These are phyloP conservation scores for Scrobipalpa atriplicella DNA, from an alignment of 2,888 invertebrate genomes.

Conservation along the genomic window DNA sequence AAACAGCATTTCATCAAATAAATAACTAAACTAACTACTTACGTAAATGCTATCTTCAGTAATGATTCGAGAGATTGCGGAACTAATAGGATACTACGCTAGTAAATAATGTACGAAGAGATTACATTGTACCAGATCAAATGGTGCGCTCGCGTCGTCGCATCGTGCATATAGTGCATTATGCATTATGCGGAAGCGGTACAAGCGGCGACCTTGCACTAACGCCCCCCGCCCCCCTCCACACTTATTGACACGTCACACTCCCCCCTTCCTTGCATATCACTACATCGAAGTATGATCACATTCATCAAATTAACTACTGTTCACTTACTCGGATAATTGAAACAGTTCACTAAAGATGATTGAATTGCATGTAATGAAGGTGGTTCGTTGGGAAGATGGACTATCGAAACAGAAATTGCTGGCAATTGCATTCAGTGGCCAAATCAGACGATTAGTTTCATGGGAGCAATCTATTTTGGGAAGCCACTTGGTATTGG, in stretches of 20 bases:
- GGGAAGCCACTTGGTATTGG: no score
- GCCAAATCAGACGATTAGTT: background rate
- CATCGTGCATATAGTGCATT: conserved; percentile 30
- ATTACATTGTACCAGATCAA: background rate
- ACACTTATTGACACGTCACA: conserved; percentile 23
- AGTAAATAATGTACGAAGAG: conserved; percentile 1
- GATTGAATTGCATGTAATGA: conserved; percentile 20
- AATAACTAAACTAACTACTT: background rate
- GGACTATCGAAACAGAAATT: background rate
- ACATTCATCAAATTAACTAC: conserved; percentile 11
- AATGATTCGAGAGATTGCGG: background rate
- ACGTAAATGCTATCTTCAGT: background rate
- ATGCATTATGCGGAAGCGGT: conserved; percentile 40
- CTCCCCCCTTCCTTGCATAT: conserved; percentile 21
- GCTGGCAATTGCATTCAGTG: background rate
- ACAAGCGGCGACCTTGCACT: conserved; percentile 21
- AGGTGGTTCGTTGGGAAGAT: background rate
- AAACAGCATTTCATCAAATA: no score
- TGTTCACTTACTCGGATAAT: background rate
- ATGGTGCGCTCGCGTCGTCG: conserved; percentile 29
- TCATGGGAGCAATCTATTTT: no score
- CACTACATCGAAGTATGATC: conserved; percentile 12
- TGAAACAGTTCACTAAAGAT: background rate
- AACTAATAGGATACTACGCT: background rate
- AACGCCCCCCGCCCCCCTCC: conserved; percentile 23